Base-by-base conservation (phyloP, 2,797 vertebrate species). In the Rhodeus uyekii region DNA sequence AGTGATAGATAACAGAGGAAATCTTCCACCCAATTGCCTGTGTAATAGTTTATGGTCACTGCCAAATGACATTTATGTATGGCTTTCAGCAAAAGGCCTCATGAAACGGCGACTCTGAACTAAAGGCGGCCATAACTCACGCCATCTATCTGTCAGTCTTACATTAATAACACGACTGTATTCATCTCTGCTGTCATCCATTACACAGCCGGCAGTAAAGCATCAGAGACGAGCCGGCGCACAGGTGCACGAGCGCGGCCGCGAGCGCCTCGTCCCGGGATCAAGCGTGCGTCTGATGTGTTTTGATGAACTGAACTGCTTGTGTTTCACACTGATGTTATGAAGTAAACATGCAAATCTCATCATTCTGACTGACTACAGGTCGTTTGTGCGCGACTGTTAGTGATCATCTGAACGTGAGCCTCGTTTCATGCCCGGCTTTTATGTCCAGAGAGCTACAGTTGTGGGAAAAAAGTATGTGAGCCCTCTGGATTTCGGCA, bases 141-240 rank as follows among this genome's bases (percentile, higher is more conserved):
- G 92, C 92, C 91, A 89, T 89, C 89, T 90, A 85, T 83, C 91
- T 92, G 93, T 94, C 94, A 94, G 92, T 94, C 91, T 93, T 93
- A 92, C 93, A 94, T 95, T 95, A 95, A 95, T 95, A 94, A 94
- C 94, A 95, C 94, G 94, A 94, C 92, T 93, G 86, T 92, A 95
- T 95, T 94, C 92, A 94, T 95, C 93, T 95, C 92, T 91, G 90
- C 82, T 89, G 88, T 92, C 93, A 92, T 93, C 93, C 90, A 92
- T 94, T 94, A 95, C 92, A 91, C 94, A 92, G 91, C 91, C 92
- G 91, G 93, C 92, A 90, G 91, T 94, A 95, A 94, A 94, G 94
- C 89, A 87, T 90, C 76, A 90, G 69, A 89, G 81, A 85, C 86
- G 81, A 86, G 86, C 87, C 65, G 84, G 88, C 80, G 73, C 42